Evolutionary conservation across 2,797 vertebrate genomes (phyloP), one percentile per base, ranked within the genome.

Genomic region (Anomalospiza imberbis): DNA sequence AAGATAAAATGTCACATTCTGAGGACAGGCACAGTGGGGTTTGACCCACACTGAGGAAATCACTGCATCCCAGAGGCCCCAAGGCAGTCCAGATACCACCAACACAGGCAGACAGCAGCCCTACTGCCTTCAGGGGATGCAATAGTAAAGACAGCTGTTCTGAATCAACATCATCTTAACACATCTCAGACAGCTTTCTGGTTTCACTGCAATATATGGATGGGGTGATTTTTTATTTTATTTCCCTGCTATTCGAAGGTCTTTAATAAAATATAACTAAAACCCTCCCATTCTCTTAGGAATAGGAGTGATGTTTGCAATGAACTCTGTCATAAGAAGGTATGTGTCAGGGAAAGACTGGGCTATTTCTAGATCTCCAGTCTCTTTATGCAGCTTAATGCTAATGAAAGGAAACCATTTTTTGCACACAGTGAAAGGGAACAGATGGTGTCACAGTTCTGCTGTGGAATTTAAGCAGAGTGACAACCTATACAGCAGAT

Each of bases 381-480:
- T 67, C 93, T 94, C 95, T 93, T 91, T 90, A 95, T 93, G 91
- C 88, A 95, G 95, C 95, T 95, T 95, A 94, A 90, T 86, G 96
- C 92, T 97, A 93, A 92, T 95, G 95, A 97, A 97, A 94, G 87
- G 94, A 94, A 97, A 95, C 91, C 91, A 93, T 96, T 96, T 97
- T 96, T 96, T 96, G 94, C 91, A 83, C 95, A 93, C 89, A 93
- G 91, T 96, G 96, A 93, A 95, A 95, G 89, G 89, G 92, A 97
- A 96, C 95, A 96, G 95, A 96, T 96, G 94, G 97, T 96, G 96
- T 93, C 96, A 96, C 91, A 94, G 96, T 96, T 97, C 90, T 91
- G 94, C 94, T 93, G 90, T 94, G 94, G 95, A 96, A 97, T 96
- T 96, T 94, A 96, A 97, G 93, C 93, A 94, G 92, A 93, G 94